phyloP scores from a whole-genome alignment of 2,888 invertebrate species.

The Perizoma affinitatum region DNA sequence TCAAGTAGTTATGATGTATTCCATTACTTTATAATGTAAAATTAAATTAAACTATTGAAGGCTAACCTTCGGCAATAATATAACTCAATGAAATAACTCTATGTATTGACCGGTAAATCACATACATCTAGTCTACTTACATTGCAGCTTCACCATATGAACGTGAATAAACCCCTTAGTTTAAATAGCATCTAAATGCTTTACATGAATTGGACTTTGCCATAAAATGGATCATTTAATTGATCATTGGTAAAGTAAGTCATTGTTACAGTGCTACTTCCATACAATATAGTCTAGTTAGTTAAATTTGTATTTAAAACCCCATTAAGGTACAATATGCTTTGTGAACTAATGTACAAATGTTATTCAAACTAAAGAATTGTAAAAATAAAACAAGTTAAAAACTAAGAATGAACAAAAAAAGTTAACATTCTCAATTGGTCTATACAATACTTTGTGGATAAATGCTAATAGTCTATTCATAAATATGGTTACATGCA shows the following conservation, averaged over 20 bases:
- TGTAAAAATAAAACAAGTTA: slow-evolving; percentile 22
- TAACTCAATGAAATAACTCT: too few species aligned
- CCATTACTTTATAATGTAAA: slow-evolving; percentile 3
- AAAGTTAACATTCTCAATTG: slow-evolving; percentile 16
- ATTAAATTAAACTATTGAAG: neutral
- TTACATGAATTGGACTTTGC: slow-evolving; percentile 26
- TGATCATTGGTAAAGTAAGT: slow-evolving; percentile 4
- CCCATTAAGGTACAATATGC: neutral
- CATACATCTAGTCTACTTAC: too few species aligned
- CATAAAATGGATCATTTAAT: slow-evolving; percentile 18
- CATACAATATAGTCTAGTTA: slow-evolving; percentile 3
- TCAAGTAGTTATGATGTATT: slow-evolving; percentile 7
- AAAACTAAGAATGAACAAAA: slow-evolving; percentile 22
- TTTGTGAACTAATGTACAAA: slow-evolving; percentile 3
- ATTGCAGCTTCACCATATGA: neutral
- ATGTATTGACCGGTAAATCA: too few species aligned
- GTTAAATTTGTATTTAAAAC: slow-evolving; percentile 5
- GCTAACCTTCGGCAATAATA: neutral
- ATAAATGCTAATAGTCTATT: slow-evolving; percentile 23
- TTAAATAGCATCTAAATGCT: slow-evolving; percentile 24
- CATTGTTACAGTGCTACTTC: neutral
- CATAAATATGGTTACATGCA: slow-evolving; percentile 17
- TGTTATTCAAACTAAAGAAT: slow-evolving; percentile 8
- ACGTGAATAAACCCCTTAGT: neutral
- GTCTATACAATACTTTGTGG: slow-evolving; percentile 24